Evolutionary conservation across 2,888 invertebrate genomes (phyloP), one percentile per base, ranked within the genome.

Genomic region (Thera obeliscata): DNA sequence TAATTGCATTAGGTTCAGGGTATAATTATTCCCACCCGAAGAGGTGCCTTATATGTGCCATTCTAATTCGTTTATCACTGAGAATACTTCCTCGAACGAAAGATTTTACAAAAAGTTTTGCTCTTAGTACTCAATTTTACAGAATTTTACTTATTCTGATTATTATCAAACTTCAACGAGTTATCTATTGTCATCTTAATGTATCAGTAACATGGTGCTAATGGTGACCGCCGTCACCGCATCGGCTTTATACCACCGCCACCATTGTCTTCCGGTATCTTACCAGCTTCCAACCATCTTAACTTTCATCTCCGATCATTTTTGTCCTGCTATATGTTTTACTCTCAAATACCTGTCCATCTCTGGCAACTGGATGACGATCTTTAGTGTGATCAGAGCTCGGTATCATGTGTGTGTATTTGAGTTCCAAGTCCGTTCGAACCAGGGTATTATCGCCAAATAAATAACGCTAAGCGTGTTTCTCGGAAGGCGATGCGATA

Each of bases 401-500:
- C 33, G 3, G 52, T 52, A 2, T 8, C 52, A 5, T 38, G 33
- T 50, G 50, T 50, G 36, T 50, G 50, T 33, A 6, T 35, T 52
- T 36, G 52, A 46, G 54, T 52, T 35, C 33, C 12, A 64, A 57
- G 22, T 56, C 11, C 43, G 7, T 50, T 46, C 41, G 55, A 41
- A 46, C n/a, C 56, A 22, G 3, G n/a, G 54, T n/a, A 22, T 54
- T 59, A 60, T 36, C 65, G 54, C 67, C 57, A 60, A 69, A 87
- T 84, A 87, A 87, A 79, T 74, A 78, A 56, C 35, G 49, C 81
- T 83, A 87, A 87, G 75, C 74, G 64, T 75, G 78, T 81, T 87
- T 86, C 87, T 85, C 74, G 81, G 86, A 87, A 87, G 65, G 41
- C 78, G 41, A 81, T 84, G 22, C 78, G 82, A 81, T 84, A 80